phyloP scores from a whole-genome alignment of 92 coral and sea anemone genomes.

The Diadumene lineata region DNA sequence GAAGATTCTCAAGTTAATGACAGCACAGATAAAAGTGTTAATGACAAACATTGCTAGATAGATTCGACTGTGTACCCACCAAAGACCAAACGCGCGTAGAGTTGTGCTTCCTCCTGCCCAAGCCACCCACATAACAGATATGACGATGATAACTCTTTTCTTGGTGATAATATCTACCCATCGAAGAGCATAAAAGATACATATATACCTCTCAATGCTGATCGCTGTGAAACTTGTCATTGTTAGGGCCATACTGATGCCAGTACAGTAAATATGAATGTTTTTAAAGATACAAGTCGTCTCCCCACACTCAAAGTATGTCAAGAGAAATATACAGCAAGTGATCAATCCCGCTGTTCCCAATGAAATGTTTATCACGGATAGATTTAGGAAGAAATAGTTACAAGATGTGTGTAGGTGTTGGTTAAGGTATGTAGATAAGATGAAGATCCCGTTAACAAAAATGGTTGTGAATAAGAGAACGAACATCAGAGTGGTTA shows the following conservation, averaged over 20 bases:
- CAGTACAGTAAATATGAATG: background rate
- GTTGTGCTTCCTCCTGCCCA: background rate
- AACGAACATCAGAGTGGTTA: background rate
- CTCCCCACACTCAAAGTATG: background rate
- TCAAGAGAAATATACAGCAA: background rate
- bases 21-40: background rate
- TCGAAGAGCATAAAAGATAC: constrained; percentile 26
- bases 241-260: constrained; percentile 7
- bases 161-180: constrained; percentile 17
- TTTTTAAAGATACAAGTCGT: constrained; percentile 9
- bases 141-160: background rate
- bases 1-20: constrained; percentile 2
- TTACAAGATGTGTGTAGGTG: background rate
- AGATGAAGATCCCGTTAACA: constrained; percentile 9
- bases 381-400: constrained; percentile 2
- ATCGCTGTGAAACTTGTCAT: constrained; percentile 9
- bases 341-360: constrained; percentile 1
- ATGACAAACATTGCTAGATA: background rate
- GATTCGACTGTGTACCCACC: background rate
- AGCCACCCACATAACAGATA: background rate
- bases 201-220: constrained; percentile 20
- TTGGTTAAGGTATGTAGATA: background rate
- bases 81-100: background rate
- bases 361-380: background rate
- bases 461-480: background rate